phyloP scores from a whole-genome alignment of 1,140 invertebrate species.

The Diorhabda carinulata region DNA sequence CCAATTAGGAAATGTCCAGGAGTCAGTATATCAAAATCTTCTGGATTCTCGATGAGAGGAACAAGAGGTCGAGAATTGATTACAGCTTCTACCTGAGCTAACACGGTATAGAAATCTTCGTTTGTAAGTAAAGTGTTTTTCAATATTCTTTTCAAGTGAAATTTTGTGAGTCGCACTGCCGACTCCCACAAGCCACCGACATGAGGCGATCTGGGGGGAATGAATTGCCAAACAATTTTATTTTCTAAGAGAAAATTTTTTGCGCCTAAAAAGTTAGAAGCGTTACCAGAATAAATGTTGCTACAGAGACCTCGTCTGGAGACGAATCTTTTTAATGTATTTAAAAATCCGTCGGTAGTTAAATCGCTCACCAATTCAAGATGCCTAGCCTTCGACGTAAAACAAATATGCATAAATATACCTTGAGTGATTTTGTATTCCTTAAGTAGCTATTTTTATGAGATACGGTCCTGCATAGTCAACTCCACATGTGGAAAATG shows the following conservation, averaged over 20 bases:
- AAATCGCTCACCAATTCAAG: conserved; percentile 37
- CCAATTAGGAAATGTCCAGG: conserved; percentile 47
- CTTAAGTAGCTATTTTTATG: conserved; percentile 17
- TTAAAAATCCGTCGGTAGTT: conserved; percentile 31
- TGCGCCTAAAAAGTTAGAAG: conserved; percentile 32
- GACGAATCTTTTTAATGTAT: conserved; percentile 34
- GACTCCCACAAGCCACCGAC: conserved; percentile 31
- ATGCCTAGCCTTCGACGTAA: conserved; percentile 32
- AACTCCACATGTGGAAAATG: conserved; percentile 35
- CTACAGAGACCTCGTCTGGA: conserved; percentile 25
- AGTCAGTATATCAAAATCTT: conserved; percentile 35
- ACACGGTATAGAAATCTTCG: conserved; percentile 32
- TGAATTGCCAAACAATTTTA: conserved; percentile 42
- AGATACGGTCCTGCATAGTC: conserved; percentile 42
- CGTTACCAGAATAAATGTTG: conserved; percentile 39
- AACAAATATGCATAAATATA: conserved; percentile 29
- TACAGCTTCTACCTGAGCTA: conserved; percentile 34
- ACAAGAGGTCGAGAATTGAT: conserved; percentile 42
- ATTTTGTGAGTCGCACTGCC: conserved; percentile 27
- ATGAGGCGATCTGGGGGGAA: conserved; percentile 29
- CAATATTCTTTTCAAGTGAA: conserved; percentile 39
- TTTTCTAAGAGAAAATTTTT: conserved; percentile 42
- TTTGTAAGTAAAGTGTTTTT: conserved; percentile 25
- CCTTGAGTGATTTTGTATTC: conserved; percentile 30
- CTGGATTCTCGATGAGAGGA: conserved; percentile 32